Percentiles rank a stretch among this genome's conserved stretches.
These are phyloP conservation scores for Merluccius polli DNA, from an alignment of 2,797 vertebrate genomes.

Conservation along the genomic window DNA sequence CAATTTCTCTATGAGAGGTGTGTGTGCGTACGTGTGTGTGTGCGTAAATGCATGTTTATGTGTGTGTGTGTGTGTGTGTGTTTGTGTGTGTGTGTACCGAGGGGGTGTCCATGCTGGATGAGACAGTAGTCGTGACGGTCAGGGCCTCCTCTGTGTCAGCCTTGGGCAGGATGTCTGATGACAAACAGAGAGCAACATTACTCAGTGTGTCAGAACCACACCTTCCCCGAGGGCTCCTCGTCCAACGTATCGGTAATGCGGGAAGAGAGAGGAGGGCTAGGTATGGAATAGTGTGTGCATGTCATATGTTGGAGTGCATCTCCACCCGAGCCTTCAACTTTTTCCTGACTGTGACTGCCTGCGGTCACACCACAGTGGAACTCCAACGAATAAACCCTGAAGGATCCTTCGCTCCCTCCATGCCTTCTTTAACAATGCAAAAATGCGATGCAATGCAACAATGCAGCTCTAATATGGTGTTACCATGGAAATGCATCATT, in stretches of 20 bases:
- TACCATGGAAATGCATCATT: neutral
- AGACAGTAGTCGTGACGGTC: constrained; percentile 73
- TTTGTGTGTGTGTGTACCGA: constrained; percentile 71
- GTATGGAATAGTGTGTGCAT: neutral
- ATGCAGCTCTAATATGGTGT: neutral
- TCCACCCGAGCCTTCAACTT: neutral
- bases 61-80: neutral
- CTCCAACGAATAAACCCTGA: neutral
- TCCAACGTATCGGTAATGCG: neutral
- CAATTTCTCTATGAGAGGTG: too few species aligned
- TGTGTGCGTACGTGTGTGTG: neutral
- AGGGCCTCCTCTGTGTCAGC: constrained; percentile 76
- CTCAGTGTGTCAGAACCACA: neutral
- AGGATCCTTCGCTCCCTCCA: neutral
- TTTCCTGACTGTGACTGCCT: neutral
- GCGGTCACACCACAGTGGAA: neutral
- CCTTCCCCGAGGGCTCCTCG: neutral
- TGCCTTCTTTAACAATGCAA: neutral
- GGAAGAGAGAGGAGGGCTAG: neutral
- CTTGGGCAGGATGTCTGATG: constrained; percentile 81
- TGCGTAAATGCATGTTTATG: constrained; percentile 25
- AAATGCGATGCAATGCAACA: too few species aligned
- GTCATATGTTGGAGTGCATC: neutral
- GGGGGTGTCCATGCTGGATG: constrained; percentile 76
- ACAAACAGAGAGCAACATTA: constrained; percentile 33